Evolutionary conservation across 2,113 vertebrate genomes (phyloP).

Genomic region (Eira barbara): DNA sequence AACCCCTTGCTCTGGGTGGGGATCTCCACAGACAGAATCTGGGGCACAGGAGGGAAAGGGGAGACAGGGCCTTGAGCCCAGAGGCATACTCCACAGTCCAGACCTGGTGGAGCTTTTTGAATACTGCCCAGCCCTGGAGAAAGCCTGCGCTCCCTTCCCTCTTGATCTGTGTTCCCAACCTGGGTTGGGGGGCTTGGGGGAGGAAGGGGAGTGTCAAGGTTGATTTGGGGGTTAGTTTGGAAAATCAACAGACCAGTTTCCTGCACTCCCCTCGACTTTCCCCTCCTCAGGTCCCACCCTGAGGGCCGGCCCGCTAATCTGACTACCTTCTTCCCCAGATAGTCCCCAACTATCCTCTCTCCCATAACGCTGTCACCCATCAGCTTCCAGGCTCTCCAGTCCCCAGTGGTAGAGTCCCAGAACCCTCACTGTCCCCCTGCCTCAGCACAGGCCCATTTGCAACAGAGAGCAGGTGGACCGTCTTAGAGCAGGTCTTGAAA

Average conservation of each 20-base stretch:
- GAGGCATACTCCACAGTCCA: not conserved
- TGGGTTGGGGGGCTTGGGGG: accelerated
- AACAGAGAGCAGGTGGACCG: not conserved
- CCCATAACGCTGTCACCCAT: not conserved
- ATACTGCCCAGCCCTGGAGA: not conserved
- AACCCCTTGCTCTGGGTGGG: not conserved
- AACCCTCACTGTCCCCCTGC: no score
- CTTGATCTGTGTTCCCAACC: not conserved
- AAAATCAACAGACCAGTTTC: not conserved
- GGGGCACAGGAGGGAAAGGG: not conserved
- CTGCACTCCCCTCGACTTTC: not conserved
- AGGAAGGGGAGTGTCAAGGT: no score
- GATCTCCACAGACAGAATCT: not conserved
- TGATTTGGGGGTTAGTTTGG: not conserved
- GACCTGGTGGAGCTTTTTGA: not conserved
- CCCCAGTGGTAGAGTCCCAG: not conserved
- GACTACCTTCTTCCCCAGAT: not conserved
- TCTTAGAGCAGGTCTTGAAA: not conserved
- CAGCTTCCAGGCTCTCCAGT: not conserved
- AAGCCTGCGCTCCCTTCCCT: not conserved
- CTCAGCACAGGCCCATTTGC: not conserved
- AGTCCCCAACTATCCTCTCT: not conserved
- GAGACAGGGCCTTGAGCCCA: not conserved
- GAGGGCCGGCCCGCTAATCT: not conserved
- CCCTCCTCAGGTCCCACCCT: not conserved